Conservation (phyloP, 2,888 invertebrate genomes). For the Melipona bicolor region DNA sequence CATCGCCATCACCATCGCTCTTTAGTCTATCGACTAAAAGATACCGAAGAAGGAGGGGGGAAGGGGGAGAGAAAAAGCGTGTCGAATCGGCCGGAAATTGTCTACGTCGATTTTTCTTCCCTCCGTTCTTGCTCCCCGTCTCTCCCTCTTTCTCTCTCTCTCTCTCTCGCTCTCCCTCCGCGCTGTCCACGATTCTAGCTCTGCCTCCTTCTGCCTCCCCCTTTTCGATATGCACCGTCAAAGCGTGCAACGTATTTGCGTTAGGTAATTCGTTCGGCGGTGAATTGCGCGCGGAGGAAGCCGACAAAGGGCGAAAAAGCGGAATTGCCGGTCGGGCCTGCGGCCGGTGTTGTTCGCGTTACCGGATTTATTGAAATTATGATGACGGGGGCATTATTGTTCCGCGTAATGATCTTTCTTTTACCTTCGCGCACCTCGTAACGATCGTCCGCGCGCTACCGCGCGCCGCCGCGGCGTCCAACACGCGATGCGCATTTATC, state of each 20-base stretch:
- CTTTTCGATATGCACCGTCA: conserved; percentile 61
- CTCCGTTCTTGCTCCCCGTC: not conserved
- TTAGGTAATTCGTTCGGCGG: conserved; percentile 49
- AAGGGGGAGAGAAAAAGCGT: conserved; percentile 73
- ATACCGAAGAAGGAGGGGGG: not conserved
- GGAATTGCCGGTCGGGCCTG: conserved; percentile 17
- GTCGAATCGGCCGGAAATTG: conserved; percentile 83
- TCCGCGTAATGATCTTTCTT: conserved; percentile 55
- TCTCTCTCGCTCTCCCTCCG: too few species aligned
- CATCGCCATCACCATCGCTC: not conserved
- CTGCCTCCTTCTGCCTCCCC: not conserved
- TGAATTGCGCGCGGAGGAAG: conserved; percentile 41
- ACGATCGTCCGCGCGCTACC: conserved; percentile 13
- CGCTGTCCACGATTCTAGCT: too few species aligned
- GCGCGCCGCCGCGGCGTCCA: not conserved
- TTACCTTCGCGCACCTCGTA: conserved; percentile 9
- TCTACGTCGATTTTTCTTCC: conserved; percentile 69
- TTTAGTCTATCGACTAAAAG: conserved; percentile 23
- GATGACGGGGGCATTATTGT: conserved; percentile 54
- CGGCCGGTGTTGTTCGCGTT: conserved; percentile 26
- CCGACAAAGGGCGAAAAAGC: conserved; percentile 52
- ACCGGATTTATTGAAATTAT: conserved; percentile 57
- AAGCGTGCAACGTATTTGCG: conserved; percentile 60
- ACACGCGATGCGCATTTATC: conserved; percentile 23
- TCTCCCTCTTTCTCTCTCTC: too few species aligned